These are phyloP conservation scores for Dyspetes luteomarginatus DNA, from an alignment of 2,888 invertebrate species.

Conservation along the genomic window DNA sequence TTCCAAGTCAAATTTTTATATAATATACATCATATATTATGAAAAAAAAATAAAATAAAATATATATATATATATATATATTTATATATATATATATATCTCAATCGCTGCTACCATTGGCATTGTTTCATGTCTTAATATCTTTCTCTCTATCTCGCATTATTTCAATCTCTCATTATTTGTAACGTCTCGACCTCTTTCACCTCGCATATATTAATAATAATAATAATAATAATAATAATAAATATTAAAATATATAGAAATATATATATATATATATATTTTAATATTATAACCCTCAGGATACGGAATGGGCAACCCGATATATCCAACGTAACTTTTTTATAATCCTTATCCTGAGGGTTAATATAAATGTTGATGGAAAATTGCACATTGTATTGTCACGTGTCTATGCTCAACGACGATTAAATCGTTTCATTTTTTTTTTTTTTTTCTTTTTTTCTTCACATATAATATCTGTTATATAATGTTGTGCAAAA, in stretches of 20 bases:
- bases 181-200: slow-evolving; percentile 36
- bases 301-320: too few relatives aligned
- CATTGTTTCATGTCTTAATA: slow-evolving; percentile 59
- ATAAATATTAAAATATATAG: slow-evolving; percentile 28
- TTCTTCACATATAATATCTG: slow-evolving; percentile 19
- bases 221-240: slow-evolving; percentile 20
- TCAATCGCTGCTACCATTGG: slow-evolving; percentile 60
- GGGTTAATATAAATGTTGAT: slow-evolving; percentile 31
- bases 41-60: slow-evolving; percentile 17
- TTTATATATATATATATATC: slow-evolving; percentile 26
- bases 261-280: slow-evolving; percentile 10
- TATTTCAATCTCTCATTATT: slow-evolving; percentile 46
- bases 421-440: slow-evolving; percentile 22
- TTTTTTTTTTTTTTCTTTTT: too few relatives aligned
- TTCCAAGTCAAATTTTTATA: slow-evolving; percentile 25
- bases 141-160: slow-evolving; percentile 40
- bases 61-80: too few relatives aligned
- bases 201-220: slow-evolving; percentile 40
- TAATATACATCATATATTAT: slow-evolving; percentile 28
- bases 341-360: too few relatives aligned
- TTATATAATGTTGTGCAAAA: slow-evolving; percentile 14
- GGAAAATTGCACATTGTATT: slow-evolving; percentile 55
- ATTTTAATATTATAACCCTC: too few relatives aligned
- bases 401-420: slow-evolving; percentile 44
- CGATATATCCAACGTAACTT: too few relatives aligned